Evolutionary conservation across 2,888 invertebrate species (phyloP).

Genomic region (Stenurella melanura): DNA sequence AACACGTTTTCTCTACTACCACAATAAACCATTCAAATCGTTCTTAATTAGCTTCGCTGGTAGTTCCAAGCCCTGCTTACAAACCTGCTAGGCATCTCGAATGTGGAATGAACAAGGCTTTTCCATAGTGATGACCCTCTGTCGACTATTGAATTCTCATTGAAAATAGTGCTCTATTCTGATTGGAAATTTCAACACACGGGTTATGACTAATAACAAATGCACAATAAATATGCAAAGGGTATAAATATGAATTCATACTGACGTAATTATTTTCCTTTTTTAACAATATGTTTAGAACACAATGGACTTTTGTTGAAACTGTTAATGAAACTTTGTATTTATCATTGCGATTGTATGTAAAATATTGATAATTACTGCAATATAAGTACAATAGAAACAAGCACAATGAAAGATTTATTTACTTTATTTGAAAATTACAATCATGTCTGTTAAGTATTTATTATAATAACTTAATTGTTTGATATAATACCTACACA

Average conservation of each 20-base stretch:
- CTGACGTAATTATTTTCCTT: constrained; percentile 5
- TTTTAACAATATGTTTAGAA: neutral
- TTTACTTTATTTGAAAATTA: neutral
- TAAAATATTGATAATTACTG: constrained; percentile 10
- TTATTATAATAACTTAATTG: constrained; percentile 2
- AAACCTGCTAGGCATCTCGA: constrained; percentile 35
- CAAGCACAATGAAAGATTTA: constrained; percentile 5
- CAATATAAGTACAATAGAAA: neutral
- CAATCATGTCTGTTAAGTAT: neutral
- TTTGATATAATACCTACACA: neutral
- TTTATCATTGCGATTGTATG: constrained; percentile 12
- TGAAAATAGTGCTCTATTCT: neutral
- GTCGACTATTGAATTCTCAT: constrained; percentile 17
- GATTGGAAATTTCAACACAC: neutral
- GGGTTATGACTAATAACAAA: neutral
- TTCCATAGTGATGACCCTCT: constrained; percentile 38
- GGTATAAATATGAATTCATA: neutral
- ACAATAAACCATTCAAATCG: constrained; percentile 67
- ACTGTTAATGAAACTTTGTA: constrained; percentile 5
- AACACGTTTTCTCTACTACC: constrained; percentile 66
- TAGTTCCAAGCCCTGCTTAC: constrained; percentile 48
- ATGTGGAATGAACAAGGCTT: constrained; percentile 40
- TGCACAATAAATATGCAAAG: neutral
- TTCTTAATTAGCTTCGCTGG: constrained; percentile 65
- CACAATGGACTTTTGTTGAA: constrained; percentile 24